Percentiles rank a stretch among this genome's conserved stretches.
These are phyloP conservation scores for Tuberolachnus salignus DNA, from an alignment of 2,888 invertebrate species.

Conservation along the genomic window DNA sequence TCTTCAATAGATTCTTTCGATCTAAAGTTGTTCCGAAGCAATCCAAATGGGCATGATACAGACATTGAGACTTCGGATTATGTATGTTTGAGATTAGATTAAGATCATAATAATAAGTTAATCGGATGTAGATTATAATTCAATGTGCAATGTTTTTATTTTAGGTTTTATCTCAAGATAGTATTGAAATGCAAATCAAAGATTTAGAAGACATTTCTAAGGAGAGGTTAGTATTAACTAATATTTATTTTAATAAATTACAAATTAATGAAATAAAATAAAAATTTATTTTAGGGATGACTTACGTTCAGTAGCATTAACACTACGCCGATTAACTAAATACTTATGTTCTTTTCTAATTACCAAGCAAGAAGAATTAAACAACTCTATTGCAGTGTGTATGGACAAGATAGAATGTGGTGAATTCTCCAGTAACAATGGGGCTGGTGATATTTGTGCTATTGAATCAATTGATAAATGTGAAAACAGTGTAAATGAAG, in stretches of 20 bases:
- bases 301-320: conserved; percentile 53
- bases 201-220: conserved; percentile 51
- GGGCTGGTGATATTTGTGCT: conserved; percentile 1
- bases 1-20: conserved; percentile 43
- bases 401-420: conserved; percentile 39
- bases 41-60: conserved; percentile 28
- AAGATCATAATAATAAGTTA: neutral
- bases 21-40: conserved; percentile 14
- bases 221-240: conserved; percentile 21
- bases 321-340: conserved; percentile 55
- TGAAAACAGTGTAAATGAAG: conserved; percentile 22
- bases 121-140: neutral
- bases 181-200: conserved; percentile 52
- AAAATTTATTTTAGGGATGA: conserved; percentile 46
- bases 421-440: conserved; percentile 1
- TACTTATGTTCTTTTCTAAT: conserved; percentile 54
- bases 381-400: conserved; percentile 52
- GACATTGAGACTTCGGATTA: conserved; percentile 53
- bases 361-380: conserved; percentile 56
- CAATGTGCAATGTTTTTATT: neutral
- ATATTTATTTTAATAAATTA: neutral
- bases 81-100: conserved; percentile 13
- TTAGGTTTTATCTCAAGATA: conserved; percentile 52
- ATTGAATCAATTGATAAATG: neutral
- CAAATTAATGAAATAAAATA: neutral